Conservation (phyloP, 2,888 invertebrate genomes). For the Temnothorax ravouxi region DNA sequence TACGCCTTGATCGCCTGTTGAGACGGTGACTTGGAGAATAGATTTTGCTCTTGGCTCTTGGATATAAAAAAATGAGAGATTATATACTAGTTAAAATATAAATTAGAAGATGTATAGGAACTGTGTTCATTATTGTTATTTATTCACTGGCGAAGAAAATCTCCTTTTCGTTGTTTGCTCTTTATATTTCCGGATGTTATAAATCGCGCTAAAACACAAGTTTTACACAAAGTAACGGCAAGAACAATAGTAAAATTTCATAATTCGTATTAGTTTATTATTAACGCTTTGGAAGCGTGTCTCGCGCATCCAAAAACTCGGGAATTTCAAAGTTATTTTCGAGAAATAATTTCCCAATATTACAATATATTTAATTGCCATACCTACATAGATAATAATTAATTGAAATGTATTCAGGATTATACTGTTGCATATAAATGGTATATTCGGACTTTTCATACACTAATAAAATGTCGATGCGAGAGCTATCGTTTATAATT, state of each 20-base stretch:
- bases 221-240: background rate
- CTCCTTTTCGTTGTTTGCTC: too few relatives aligned
- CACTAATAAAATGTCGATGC: background rate
- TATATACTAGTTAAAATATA: too few relatives aligned
- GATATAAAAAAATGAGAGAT: background rate
- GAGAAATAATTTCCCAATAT: background rate
- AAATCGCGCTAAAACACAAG: slow-evolving; percentile 15
- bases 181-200: background rate
- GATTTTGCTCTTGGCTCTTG: slow-evolving; percentile 63
- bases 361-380: background rate
- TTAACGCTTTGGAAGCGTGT: background rate
- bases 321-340: background rate
- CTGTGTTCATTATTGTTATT: too few relatives aligned
- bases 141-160: too few relatives aligned
- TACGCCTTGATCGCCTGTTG: slow-evolving; percentile 68
- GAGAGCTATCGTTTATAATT: slow-evolving; percentile 14
- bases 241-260: background rate
- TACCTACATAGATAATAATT: background rate
- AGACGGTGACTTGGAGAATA: slow-evolving; percentile 66
- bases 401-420: background rate
- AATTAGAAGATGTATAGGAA: too few relatives aligned
- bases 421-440: background rate
- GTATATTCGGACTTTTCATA: background rate
- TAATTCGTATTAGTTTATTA: background rate
- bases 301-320: background rate